A percentile compares a stretch with the other conserved stretches of the same genome.
Evolutionary conservation across 2,113 vertebrate species (phyloP).

Genomic region (Equus quagga): DNA sequence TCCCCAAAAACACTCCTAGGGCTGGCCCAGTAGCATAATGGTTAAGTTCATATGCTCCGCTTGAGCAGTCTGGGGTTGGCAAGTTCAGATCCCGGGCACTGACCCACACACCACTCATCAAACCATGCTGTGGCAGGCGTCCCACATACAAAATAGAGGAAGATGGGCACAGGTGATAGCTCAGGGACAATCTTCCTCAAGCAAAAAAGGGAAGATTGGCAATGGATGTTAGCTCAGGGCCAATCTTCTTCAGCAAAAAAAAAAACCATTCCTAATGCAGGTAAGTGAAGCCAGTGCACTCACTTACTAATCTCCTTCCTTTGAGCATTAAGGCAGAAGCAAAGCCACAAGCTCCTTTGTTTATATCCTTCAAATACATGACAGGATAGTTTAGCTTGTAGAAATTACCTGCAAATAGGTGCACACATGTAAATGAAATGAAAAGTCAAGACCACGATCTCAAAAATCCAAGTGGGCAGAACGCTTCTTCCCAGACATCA

Average conservation of each 20-base stretch:
- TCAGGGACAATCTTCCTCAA: too few species aligned
- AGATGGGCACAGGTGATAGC: too few species aligned
- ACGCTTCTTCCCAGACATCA: not conserved
- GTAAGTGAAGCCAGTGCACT: rapidly evolving
- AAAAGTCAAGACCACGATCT: not conserved
- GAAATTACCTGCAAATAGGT: not conserved
- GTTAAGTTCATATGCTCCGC: too few species aligned
- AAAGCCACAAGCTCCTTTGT: not conserved
- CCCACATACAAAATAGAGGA: too few species aligned
- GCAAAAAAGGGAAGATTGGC: too few species aligned
- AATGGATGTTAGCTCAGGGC: too few species aligned
- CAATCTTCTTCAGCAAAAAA: too few species aligned
- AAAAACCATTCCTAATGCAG: not conserved
- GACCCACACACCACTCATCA: too few species aligned
- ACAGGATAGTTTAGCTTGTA: not conserved
- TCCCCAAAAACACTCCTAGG: not conserved
- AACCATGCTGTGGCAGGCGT: too few species aligned
- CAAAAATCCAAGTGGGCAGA: not conserved
- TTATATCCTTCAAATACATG: not conserved
- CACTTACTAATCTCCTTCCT: not conserved
- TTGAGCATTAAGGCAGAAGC: not conserved
- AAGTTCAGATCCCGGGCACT: too few species aligned
- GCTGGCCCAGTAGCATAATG: too few species aligned
- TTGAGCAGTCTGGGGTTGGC: too few species aligned
- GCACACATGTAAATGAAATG: not conserved